Evolutionary conservation across 2,888 invertebrate genomes (phyloP).

Genomic region (Phengaris arion): DNA sequence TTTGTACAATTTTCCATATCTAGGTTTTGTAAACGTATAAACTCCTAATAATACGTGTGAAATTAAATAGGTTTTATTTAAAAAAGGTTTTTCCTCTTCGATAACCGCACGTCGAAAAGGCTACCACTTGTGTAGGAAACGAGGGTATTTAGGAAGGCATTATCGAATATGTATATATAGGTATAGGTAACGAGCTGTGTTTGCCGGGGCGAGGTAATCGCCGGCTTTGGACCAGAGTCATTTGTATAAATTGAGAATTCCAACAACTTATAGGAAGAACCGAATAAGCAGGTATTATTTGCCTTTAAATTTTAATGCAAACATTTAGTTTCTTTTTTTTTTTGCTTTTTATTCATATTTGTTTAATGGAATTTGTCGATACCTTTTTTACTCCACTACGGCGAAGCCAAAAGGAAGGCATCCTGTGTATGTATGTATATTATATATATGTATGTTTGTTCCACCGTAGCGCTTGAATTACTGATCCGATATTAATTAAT

Average conservation of each 20-base stretch:
- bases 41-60: no score
- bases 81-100: background rate
- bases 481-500: no score
- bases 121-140: conserved; percentile 30
- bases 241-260: conserved; percentile 31
- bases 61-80: background rate
- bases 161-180: conserved; percentile 20
- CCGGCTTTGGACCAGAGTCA: conserved; percentile 29
- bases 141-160: conserved; percentile 35
- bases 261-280: conserved; percentile 25
- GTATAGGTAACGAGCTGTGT: conserved; percentile 35
- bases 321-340: background rate
- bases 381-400: background rate
- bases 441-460: no score
- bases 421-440: no score
- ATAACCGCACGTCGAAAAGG: conserved; percentile 15
- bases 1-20: no score
- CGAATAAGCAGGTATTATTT: conserved; percentile 22
- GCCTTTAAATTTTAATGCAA: conserved; percentile 14
- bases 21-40: no score
- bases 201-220: conserved; percentile 32
- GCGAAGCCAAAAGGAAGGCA: no score
- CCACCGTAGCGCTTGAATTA: no score
- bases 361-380: background rate
- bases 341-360: background rate